Evolutionary conservation across 2,113 vertebrate genomes (phyloP).

Genomic region (Atractosteus spatula): DNA sequence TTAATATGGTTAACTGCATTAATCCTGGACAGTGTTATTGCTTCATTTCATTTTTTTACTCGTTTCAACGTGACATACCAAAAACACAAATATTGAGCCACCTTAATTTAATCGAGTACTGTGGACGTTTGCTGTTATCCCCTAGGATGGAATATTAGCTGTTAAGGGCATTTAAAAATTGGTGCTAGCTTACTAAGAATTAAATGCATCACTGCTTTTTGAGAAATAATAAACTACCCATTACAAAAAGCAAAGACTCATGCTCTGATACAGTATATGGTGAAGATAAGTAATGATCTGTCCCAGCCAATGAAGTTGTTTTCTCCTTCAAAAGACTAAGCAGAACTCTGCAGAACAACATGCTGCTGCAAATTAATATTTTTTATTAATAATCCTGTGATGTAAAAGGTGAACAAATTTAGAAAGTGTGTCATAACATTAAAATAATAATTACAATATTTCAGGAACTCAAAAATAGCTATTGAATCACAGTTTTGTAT

Average conservation of each 20-base stretch:
- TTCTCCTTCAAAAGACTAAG: constrained; percentile 17
- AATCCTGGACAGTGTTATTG: not conserved
- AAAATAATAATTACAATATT: too few relatives aligned
- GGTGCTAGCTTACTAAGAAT: constrained; percentile 69
- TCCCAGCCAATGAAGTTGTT: constrained; percentile 69
- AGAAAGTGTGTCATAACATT: too few relatives aligned
- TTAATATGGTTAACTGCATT: not conserved
- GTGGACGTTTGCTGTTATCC: constrained; percentile 43
- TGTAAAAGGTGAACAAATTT: too few relatives aligned
- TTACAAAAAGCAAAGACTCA: constrained; percentile 72
- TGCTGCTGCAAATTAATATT: too few relatives aligned
- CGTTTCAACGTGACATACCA: not conserved
- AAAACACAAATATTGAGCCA: not conserved
- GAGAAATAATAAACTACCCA: constrained; percentile 77
- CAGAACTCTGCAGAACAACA: too few relatives aligned
- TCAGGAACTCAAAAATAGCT: too few relatives aligned
- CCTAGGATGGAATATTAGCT: constrained; percentile 55
- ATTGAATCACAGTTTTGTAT: too few relatives aligned
- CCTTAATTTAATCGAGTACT: constrained; percentile 15
- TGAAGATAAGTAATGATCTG: constrained; percentile 66
- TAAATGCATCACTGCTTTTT: constrained; percentile 76
- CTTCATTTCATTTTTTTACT: not conserved
- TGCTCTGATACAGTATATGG: constrained; percentile 72
- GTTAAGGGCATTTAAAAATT: constrained; percentile 72
- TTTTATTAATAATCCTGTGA: too few relatives aligned